Conservation (phyloP, 2,113 vertebrate genomes). For the Corydoras maculifer region DNA sequence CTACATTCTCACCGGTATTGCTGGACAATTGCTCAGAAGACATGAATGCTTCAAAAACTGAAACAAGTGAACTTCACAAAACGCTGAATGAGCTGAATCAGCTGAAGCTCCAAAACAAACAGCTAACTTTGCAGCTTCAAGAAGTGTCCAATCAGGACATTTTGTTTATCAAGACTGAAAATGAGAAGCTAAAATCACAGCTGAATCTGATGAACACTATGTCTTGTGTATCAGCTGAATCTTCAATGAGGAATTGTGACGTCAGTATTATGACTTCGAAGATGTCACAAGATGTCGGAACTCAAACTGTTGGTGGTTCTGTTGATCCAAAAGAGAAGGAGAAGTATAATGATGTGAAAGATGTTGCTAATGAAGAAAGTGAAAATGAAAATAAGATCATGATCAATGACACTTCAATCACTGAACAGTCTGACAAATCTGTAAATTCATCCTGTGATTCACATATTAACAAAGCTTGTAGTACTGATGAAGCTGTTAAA, state of each 20-base stretch:
- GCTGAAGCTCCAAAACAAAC: neutral
- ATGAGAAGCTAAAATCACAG: neutral
- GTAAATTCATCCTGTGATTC: too few species aligned
- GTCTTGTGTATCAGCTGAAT: neutral
- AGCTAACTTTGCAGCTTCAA: too few species aligned
- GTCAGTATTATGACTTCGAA: neutral
- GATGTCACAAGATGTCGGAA: neutral
- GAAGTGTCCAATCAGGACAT: neutral
- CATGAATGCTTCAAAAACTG: neutral
- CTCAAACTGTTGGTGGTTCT: neutral
- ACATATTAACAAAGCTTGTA: too few species aligned
- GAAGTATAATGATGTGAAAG: neutral
- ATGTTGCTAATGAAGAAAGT: too few species aligned
- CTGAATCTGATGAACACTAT: neutral
- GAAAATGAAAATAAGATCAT: too few species aligned
- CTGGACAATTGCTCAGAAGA: neutral
- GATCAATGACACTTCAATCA: too few species aligned
- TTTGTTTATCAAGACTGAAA: neutral
- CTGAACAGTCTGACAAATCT: too few species aligned
- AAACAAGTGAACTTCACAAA: neutral
- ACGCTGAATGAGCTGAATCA: neutral
- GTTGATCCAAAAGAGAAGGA: neutral
- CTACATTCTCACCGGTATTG: neutral
- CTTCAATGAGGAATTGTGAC: neutral
- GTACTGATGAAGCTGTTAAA: too few species aligned